Percentiles rank a stretch among this genome's conserved stretches.
These are phyloP conservation scores for Ornithoptera alexandrae DNA, from an alignment of 2,888 invertebrate species.

Conservation along the genomic window DNA sequence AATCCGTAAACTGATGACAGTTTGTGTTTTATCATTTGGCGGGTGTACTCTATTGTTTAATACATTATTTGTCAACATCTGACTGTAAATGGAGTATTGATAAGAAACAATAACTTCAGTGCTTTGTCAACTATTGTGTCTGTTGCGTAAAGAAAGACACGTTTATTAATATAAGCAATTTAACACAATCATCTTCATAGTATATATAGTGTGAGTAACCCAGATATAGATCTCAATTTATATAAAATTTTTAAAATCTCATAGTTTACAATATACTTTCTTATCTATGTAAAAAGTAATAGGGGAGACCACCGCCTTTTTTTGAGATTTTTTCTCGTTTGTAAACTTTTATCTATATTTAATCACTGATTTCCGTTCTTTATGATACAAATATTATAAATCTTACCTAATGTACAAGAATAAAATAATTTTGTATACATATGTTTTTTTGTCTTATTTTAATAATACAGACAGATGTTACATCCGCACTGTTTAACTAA, in stretches of 20 bases:
- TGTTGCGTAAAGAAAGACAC: background rate
- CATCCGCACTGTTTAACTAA: no score
- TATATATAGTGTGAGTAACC: background rate
- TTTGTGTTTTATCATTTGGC: background rate
- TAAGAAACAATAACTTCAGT: conserved; percentile 6
- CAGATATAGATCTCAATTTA: no score
- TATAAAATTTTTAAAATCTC: no score
- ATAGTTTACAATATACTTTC: no score
- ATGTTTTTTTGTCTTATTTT: no score
- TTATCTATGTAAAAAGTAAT: background rate
- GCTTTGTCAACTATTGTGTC: background rate
- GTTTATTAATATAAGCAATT: no score
- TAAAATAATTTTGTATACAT: no score
- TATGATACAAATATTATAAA: no score
- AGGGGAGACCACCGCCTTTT: background rate
- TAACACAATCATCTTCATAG: background rate
- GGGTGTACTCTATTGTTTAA: background rate
- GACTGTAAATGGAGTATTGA: conserved; percentile 8
- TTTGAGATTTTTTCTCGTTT: background rate
- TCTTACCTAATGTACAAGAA: no score
- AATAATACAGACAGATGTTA: no score
- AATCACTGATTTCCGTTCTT: no score
- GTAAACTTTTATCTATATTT: no score
- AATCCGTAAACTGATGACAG: background rate
- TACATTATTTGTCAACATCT: conserved; percentile 15